Base-by-base conservation (phyloP, 2,888 invertebrate genomes). In the Amblyteles armatorius region DNA sequence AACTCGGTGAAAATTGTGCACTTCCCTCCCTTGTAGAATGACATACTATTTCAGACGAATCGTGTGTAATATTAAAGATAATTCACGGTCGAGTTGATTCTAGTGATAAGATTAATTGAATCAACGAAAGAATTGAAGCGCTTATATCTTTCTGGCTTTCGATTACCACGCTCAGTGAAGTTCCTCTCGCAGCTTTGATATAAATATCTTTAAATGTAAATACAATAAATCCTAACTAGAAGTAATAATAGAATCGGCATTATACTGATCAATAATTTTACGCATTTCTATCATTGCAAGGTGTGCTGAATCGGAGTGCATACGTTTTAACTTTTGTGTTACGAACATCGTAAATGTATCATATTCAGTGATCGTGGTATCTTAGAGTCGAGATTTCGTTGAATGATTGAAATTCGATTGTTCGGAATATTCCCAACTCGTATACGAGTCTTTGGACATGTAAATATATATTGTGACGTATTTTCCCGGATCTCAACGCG, bases 381-480 rank as follows among this genome's bases (percentile, higher is more conserved):
- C 29, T 60, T 26, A 29, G 26, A 6, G 60, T 26, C 22, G 26
- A 60, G 13, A 60, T 22, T 60, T 60, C 60, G 60, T 13, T 60
- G 60, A 60, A 60, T 60, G 60, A 26, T 29, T 13, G 29, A 9
- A 29, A 29, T 60, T 60, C 26, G 60, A 60, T 29, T 60, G 29
- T 60, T 60, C 60, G 22, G 60, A 22, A 60, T 29, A 26, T 60
- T 60, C 60, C 22, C 29, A 16, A 60, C 60, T 29, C 55, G 55
- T 55, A 55, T n/a, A 55, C 60, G 60, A 60, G 60, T 60, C 60
- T 60, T 26, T 60, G 29, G 60, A 60, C 22, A 60, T 60, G 26
- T 22, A 60, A 60, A 60, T 50, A 57, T 57, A 57, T 26, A n/a
- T n/a, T n/a, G n/a, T n/a, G n/a, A n/a, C 22, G 22, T 22, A 22